Base-by-base conservation (phyloP, 2,113 vertebrate genomes). In the Pitta sordida region DNA sequence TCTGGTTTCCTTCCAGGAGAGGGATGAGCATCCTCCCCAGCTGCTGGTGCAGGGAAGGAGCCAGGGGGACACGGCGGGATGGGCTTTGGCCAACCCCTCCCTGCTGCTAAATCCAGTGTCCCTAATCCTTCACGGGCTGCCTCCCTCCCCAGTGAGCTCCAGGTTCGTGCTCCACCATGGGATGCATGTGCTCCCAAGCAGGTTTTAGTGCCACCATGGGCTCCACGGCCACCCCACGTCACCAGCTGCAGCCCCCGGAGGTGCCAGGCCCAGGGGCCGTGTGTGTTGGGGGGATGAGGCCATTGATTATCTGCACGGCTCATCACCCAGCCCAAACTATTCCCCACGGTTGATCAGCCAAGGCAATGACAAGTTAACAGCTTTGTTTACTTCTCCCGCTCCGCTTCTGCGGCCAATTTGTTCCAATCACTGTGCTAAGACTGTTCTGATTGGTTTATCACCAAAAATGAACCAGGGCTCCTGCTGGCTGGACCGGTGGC, bases 41-140 rank as follows among this genome's bases (percentile, higher is more conserved):
- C 22, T 27, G 30, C 51, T 37, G 4, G 15, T 9, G 36, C n/a
- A 5, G 41, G 41, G 30, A 55, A 13, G 62, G 60, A 64, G 26
- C 34, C 4, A 0, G 15, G 8, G 7, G 26, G 10, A 9, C 10
- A 7, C 1, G 0, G 2, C 4, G 48, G 36, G 52, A 17, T 13
- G 27, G 8, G 27, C 34, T 79, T 65, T 8, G 19, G 24, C 27
- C 60, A 48, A 4, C 13, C 29, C 29, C 8, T 63, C 58, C 64
- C 48, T 22, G 59, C 41, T 27, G 67, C 71, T 53, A 19, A 56
- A 24, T 0, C 10, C 39, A 2, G 17, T 0, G 5, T 16, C 59
- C 2, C 0, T 8, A 3, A 15, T 7, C 39, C 39, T 7, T 4
- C 0, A n/a, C 0, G 2, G 3, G 6, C 29, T 37, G 30, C n/a